Conservation (phyloP, 2,888 invertebrate genomes). For the Pimpla rufipes region DNA sequence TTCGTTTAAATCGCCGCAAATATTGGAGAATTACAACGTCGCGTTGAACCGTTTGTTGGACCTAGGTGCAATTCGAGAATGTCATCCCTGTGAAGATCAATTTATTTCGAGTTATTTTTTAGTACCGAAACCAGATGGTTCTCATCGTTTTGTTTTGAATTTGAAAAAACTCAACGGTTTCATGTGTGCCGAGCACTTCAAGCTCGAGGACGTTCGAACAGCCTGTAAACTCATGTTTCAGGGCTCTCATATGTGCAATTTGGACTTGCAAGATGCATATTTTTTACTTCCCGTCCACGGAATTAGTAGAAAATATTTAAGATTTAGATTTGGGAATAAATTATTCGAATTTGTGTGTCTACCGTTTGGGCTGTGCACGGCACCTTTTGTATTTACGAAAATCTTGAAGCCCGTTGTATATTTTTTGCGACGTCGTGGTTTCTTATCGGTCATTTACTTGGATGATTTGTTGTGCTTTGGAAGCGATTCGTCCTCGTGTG, state of each 20-base stretch:
- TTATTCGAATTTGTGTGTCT: slow-evolving; percentile 43
- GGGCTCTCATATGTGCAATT: slow-evolving; percentile 32
- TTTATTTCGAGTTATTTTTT: background rate
- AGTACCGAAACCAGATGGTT: no score
- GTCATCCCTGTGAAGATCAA: slow-evolving; percentile 46
- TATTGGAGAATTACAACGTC: background rate
- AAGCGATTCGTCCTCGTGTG: no score
- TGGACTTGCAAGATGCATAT: slow-evolving; percentile 36
- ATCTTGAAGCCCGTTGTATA: slow-evolving; percentile 44
- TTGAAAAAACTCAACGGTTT: no score
- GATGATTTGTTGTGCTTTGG: no score
- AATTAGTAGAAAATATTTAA: slow-evolving; percentile 41
- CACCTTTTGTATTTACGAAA: slow-evolving; percentile 53
- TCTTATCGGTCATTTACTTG: no score
- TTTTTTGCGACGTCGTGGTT: slow-evolving; percentile 1
- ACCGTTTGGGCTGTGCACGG: slow-evolving; percentile 23
- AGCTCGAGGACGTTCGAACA: slow-evolving; percentile 52
- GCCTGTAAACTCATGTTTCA: background rate
- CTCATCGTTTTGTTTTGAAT: no score
- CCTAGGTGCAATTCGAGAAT: slow-evolving; percentile 31
- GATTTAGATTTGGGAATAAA: slow-evolving; percentile 30
- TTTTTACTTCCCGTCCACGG: slow-evolving; percentile 13
- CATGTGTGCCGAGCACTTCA: slow-evolving; percentile 66
- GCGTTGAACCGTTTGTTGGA: background rate
- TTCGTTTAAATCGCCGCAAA: background rate